These are phyloP conservation scores for Channa maculata DNA, from an alignment of 2,113 vertebrate genomes.

Conservation along the genomic window DNA sequence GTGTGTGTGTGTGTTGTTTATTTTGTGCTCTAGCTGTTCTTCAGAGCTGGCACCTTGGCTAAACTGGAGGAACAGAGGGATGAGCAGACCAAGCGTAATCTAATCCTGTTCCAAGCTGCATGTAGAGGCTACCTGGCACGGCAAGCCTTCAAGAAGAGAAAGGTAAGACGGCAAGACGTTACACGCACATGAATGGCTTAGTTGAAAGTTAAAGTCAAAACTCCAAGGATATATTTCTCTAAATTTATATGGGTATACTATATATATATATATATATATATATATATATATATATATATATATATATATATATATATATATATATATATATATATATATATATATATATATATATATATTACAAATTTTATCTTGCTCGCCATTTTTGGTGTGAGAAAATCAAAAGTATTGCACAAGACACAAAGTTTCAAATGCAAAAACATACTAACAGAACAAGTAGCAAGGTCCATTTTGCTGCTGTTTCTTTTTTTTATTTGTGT, in stretches of 20 bases:
- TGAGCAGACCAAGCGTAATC: conserved; percentile 91
- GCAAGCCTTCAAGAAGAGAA: conserved; percentile 97
- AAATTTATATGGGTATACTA: too few relatives aligned
- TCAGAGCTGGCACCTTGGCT: conserved; percentile 92
- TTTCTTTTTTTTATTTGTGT: neutral
- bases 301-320: too few relatives aligned
- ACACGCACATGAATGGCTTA: neutral
- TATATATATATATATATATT: too few relatives aligned
- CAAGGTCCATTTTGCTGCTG: neutral
- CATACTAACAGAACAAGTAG: neutral
- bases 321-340: too few relatives aligned
- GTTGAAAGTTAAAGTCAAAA: neutral
- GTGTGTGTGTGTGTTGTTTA: conserved; percentile 21
- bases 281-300: too few relatives aligned
- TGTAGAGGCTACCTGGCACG: conserved; percentile 94
- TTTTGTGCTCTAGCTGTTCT: conserved; percentile 89
- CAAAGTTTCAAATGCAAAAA: conserved; percentile 3
- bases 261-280: too few relatives aligned
- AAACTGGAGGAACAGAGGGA: conserved; percentile 95
- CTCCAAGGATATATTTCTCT: neutral
- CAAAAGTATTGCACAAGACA: neutral
- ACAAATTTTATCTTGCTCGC: too few relatives aligned
- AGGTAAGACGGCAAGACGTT: conserved; percentile 82
- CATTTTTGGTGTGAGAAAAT: neutral
- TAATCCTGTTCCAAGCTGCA: conserved; percentile 92